A percentile compares a stretch with the other conserved stretches of the same genome.
Evolutionary conservation across 2,888 invertebrate genomes (phyloP).

Genomic region (Cyclophora albipunctata): DNA sequence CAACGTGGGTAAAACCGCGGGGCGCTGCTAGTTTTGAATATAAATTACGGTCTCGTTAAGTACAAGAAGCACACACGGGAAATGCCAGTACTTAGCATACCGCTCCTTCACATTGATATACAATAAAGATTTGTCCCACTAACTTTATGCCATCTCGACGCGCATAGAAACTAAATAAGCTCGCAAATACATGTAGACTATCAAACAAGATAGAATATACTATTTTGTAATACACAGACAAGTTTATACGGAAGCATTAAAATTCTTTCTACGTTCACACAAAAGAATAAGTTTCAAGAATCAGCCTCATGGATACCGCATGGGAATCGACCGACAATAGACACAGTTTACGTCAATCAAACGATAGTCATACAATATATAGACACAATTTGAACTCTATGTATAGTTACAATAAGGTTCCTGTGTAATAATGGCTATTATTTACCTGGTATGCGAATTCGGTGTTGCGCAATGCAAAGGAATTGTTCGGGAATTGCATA

Average conservation of each 20-base stretch:
- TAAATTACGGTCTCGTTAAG: no score
- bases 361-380: slow-evolving; percentile 11
- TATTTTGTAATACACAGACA: slow-evolving; percentile 22
- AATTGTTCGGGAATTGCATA: slow-evolving; percentile 41
- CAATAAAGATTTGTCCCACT: no score
- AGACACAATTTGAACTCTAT: slow-evolving; percentile 16
- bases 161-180: no score
- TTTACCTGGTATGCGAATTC: slow-evolving; percentile 33
- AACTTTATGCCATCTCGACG: no score
- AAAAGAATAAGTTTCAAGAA: slow-evolving; percentile 73
- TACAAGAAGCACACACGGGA: no score
- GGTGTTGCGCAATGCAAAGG: slow-evolving; percentile 39
- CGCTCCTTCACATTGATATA: no score
- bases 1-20: no score
- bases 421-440: slow-evolving; percentile 8
- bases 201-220: slow-evolving; percentile 47
- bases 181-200: slow-evolving; percentile 17
- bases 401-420: slow-evolving; percentile 12
- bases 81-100: no score
- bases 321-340: slow-evolving; percentile 63
- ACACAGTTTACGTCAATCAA: slow-evolving; percentile 33
- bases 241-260: slow-evolving; percentile 71
- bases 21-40: no score
- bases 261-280: slow-evolving; percentile 66
- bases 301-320: slow-evolving; percentile 51